These are phyloP conservation scores for Macroteleia sp. DNA, from an alignment of 2,888 invertebrate genomes.

Conservation along the genomic window DNA sequence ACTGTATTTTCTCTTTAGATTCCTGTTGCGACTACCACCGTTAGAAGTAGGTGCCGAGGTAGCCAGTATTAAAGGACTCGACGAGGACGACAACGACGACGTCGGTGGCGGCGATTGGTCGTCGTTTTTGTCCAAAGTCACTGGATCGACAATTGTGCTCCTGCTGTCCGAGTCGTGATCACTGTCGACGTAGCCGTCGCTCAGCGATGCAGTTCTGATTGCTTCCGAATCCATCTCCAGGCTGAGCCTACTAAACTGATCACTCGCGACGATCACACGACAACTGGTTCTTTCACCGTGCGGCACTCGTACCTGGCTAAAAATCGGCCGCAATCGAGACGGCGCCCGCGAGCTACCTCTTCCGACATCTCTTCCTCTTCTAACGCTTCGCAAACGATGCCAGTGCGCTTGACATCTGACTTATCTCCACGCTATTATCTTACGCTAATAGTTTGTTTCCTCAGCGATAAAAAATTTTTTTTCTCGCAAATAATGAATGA, in stretches of 20 bases:
- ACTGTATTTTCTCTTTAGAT: slow-evolving; percentile 74
- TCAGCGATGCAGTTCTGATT: slow-evolving; percentile 77
- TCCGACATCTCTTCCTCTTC: slow-evolving; percentile 68
- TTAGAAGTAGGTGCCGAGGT: slow-evolving; percentile 9
- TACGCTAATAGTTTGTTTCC: slow-evolving; percentile 81
- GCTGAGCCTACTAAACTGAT: slow-evolving; percentile 17
- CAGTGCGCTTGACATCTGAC: slow-evolving; percentile 67
- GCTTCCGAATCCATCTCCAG: slow-evolving; percentile 70
- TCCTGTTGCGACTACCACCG: slow-evolving; percentile 66
- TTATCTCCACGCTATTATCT: slow-evolving; percentile 74
- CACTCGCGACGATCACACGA: slow-evolving; percentile 41
- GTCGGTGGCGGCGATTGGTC: slow-evolving; percentile 72
- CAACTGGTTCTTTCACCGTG: slow-evolving; percentile 2
- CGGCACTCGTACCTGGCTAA: slow-evolving; percentile 8
- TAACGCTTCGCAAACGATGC: slow-evolving; percentile 56
- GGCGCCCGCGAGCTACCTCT: slow-evolving; percentile 54
- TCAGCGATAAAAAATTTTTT: slow-evolving; percentile 77
- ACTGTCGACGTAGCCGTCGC: slow-evolving; percentile 81
- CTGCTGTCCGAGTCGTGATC: slow-evolving; percentile 82
- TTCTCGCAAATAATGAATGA: no score
- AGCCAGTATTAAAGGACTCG: slow-evolving; percentile 73
- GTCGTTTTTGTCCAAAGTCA: slow-evolving; percentile 79
- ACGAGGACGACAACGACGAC: slow-evolving; percentile 73
- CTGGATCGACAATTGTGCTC: slow-evolving; percentile 82
- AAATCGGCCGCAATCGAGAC: slow-evolving; percentile 25